phyloP scores from a whole-genome alignment of 2,113 vertebrate species.

The Daboia siamensis region DNA sequence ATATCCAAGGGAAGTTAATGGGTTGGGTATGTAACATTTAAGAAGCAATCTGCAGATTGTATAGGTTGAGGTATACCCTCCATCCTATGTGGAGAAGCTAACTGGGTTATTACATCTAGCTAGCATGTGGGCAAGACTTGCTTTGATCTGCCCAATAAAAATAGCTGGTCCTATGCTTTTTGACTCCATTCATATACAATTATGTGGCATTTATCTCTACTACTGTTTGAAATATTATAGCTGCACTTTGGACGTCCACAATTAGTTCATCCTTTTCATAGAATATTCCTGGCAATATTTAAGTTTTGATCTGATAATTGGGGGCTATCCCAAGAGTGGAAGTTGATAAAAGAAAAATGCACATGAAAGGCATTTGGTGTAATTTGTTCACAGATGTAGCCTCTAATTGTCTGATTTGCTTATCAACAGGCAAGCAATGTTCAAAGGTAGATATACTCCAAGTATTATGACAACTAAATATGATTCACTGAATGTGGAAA shows the following conservation, averaged over 20 bases:
- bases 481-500: background rate
- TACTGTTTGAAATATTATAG: background rate
- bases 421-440: background rate
- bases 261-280: background rate
- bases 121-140: background rate
- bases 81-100: background rate
- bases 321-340: background rate
- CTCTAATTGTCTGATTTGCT: background rate
- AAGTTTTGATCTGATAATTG: background rate
- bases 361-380: background rate
- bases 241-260: background rate
- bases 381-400: background rate
- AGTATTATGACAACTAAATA: background rate
- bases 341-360: background rate
- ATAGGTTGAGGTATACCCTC: background rate
- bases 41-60: background rate
- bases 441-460: background rate
- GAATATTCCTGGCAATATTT: background rate
- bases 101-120: background rate
- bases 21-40: background rate
- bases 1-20: background rate
- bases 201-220: background rate
- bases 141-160: background rate
- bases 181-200: background rate
- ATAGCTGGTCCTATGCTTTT: background rate